These are phyloP conservation scores for Dinocampus coccinellae DNA, from an alignment of 2,888 invertebrate species.

Conservation along the genomic window DNA sequence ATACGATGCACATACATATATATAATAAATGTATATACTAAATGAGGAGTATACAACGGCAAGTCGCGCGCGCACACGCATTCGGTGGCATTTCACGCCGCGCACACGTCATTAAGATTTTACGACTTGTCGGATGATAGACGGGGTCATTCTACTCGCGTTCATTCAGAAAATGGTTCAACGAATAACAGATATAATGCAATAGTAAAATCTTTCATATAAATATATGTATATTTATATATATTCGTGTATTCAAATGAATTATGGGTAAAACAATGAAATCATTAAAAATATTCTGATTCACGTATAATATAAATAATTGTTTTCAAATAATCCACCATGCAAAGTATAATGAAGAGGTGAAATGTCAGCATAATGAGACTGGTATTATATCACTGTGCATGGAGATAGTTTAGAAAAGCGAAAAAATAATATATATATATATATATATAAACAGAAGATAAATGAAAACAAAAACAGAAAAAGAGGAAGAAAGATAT, in stretches of 20 bases:
- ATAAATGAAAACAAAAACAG: too few relatives aligned
- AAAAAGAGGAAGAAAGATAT: too few relatives aligned
- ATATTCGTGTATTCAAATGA: background rate
- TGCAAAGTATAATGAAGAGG: background rate
- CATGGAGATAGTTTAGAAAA: too few relatives aligned
- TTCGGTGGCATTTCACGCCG: conserved; percentile 51
- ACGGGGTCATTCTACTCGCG: conserved; percentile 54
- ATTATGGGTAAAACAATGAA: background rate
- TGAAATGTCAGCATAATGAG: background rate
- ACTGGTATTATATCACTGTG: too few relatives aligned
- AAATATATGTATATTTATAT: background rate
- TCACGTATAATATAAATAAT: background rate
- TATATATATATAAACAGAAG: too few relatives aligned
- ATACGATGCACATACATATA: background rate
- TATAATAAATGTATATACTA: background rate
- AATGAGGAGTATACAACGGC: background rate
- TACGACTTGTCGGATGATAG: conserved; percentile 56
- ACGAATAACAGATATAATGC: background rate
- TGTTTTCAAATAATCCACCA: background rate
- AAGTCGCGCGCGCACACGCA: conserved; percentile 36
- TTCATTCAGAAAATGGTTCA: conserved; percentile 48
- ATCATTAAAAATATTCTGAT: background rate
- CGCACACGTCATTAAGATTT: conserved; percentile 58
- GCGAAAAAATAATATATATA: too few relatives aligned
- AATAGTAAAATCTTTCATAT: background rate